Evolutionary conservation across 2,113 vertebrate species (phyloP).

Genomic region (Myxocyprinus asiaticus): DNA sequence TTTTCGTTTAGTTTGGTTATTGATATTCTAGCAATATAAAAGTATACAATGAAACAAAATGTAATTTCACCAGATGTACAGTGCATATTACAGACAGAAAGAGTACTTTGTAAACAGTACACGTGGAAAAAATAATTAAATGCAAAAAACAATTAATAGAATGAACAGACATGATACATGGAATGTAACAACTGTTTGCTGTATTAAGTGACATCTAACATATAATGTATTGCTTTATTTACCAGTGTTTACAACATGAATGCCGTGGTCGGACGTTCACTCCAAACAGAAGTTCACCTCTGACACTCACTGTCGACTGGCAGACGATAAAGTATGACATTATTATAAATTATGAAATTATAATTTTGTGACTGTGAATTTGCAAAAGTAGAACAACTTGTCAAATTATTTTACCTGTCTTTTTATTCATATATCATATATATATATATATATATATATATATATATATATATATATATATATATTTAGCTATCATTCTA

Average conservation of each 20-base stretch:
- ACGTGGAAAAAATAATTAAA: too few species aligned
- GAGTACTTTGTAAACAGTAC: neutral
- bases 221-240: slow-evolving; percentile 11
- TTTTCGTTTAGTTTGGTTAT: too few species aligned
- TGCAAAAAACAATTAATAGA: neutral
- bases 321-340: slow-evolving; percentile 89
- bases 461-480: too few species aligned
- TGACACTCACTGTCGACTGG: slow-evolving; percentile 96
- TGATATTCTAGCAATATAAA: too few species aligned
- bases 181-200: neutral
- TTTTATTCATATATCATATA: too few species aligned
- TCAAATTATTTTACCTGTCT: neutral
- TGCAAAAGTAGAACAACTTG: neutral
- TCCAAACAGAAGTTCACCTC: slow-evolving; percentile 82
- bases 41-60: too few species aligned
- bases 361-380: neutral
- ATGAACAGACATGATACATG: neutral
- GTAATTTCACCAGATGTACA: too few species aligned
- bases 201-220: neutral
- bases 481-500: too few species aligned
- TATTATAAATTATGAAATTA: too few species aligned
- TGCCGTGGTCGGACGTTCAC: slow-evolving; percentile 86
- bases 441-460: too few species aligned
- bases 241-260: slow-evolving; percentile 80
- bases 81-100: neutral